Conservation (phyloP, 2,888 invertebrate species). For the Criorhina ranunculi region DNA sequence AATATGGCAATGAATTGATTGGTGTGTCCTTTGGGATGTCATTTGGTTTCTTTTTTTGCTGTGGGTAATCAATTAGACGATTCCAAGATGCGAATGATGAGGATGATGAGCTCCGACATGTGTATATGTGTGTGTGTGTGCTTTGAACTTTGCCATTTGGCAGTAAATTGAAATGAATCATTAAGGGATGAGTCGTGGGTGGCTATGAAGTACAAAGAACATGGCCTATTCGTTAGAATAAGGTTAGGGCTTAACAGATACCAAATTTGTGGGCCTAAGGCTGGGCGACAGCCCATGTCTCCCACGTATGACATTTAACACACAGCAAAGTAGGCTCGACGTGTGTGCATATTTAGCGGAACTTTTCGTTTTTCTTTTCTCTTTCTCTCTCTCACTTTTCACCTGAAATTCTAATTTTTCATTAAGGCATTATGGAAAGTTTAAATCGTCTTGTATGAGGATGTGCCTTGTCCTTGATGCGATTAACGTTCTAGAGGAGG, state of each 20-base stretch:
- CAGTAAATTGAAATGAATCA: slow-evolving; percentile 15
- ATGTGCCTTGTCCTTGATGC: no score
- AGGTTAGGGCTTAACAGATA: not conserved
- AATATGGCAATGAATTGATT: slow-evolving; percentile 2
- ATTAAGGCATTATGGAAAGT: no score
- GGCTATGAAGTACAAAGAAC: no score
- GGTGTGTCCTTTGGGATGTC: not conserved
- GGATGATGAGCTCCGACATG: not conserved
- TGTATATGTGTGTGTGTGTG: not conserved
- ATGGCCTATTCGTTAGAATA: not conserved
- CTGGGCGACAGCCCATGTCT: not conserved
- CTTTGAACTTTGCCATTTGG: slow-evolving; percentile 27
- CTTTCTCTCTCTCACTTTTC: no score
- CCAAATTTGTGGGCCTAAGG: not conserved
- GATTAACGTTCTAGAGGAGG: no score
- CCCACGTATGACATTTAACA: slow-evolving; percentile 35
- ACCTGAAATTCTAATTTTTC: slow-evolving; percentile 19
- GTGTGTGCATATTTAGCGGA: not conserved
- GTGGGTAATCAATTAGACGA: slow-evolving; percentile 13
- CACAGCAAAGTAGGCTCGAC: not conserved
- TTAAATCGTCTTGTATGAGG: no score
- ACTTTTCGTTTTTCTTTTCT: no score
- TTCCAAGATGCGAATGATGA: not conserved
- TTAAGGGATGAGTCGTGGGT: not conserved
- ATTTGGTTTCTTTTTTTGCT: not conserved